Percentiles rank a stretch among this genome's conserved stretches.
phyloP scores from a whole-genome alignment of 1,140 invertebrate species.

The Reticulitermes speratus region DNA sequence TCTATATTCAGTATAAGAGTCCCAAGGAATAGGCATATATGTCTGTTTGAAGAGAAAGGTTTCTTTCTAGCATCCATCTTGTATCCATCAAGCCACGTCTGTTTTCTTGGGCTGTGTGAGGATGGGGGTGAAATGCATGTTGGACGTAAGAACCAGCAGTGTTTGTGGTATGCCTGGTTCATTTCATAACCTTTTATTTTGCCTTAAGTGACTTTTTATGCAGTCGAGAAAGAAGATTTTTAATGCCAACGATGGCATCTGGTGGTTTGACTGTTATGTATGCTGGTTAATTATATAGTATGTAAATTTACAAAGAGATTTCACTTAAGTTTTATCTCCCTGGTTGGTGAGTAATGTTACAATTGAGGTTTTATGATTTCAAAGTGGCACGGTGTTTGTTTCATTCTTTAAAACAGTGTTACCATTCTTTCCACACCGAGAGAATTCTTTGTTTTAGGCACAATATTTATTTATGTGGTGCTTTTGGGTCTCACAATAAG shows the following conservation, averaged over 20 bases:
- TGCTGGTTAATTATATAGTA: neutral
- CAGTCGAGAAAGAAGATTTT: neutral
- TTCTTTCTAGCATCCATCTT: neutral
- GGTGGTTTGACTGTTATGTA: neutral
- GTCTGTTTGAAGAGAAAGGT: neutral
- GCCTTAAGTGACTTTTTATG: neutral
- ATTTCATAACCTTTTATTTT: neutral
- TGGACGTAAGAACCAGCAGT: neutral
- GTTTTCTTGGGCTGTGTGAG: neutral
- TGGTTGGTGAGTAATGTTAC: neutral
- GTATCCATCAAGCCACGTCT: conserved; percentile 1
- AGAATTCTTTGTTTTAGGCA: too few species aligned
- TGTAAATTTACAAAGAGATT: neutral
- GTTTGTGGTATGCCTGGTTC: neutral
- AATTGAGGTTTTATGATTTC: neutral
- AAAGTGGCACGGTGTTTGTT: neutral
- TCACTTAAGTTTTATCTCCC: neutral
- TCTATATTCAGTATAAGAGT: neutral
- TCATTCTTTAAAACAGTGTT: too few species aligned
- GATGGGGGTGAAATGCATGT: neutral
- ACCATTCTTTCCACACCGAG: too few species aligned
- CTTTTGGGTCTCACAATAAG: too few species aligned
- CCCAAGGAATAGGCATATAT: neutral
- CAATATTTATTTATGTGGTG: too few species aligned
- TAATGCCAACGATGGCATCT: neutral